Conservation (phyloP, 2,113 vertebrate genomes). For the Sorex fumeus region DNA sequence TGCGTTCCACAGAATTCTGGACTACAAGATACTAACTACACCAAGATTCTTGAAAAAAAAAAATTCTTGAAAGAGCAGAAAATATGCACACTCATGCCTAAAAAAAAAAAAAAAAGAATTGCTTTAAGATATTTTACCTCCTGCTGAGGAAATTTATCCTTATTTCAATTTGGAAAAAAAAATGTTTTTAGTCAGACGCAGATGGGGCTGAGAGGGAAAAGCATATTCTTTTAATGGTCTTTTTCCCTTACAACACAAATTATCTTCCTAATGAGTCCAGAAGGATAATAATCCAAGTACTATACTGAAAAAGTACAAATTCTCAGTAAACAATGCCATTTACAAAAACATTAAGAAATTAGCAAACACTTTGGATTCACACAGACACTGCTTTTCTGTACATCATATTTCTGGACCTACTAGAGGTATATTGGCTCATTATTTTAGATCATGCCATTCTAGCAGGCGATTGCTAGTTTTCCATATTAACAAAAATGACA, state of each 20-base stretch:
- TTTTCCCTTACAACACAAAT: slow-evolving; percentile 61
- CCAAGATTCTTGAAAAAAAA: neutral
- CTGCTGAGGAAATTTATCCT: slow-evolving; percentile 46
- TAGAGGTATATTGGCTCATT: slow-evolving; percentile 14
- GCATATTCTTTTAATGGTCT: slow-evolving; percentile 55
- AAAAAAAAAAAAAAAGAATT: neutral
- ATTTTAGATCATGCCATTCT: slow-evolving; percentile 44
- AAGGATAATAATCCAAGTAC: slow-evolving; percentile 57
- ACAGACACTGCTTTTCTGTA: neutral
- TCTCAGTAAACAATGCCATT: slow-evolving; percentile 56
- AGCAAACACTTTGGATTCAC: slow-evolving; percentile 21
- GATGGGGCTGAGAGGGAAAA: neutral
- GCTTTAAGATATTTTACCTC: slow-evolving; percentile 35
- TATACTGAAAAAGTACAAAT: neutral
- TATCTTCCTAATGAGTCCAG: slow-evolving; percentile 61
- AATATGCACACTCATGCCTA: slow-evolving; percentile 17
- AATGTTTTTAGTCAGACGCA: too few relatives aligned
- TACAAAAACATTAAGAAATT: slow-evolving; percentile 49
- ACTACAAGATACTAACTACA: neutral
- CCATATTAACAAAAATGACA: too few relatives aligned
- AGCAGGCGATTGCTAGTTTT: slow-evolving; percentile 65
- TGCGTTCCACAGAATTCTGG: neutral
- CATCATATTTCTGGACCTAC: slow-evolving; percentile 63
- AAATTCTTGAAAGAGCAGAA: neutral
- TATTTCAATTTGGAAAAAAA: neutral